phyloP scores from a whole-genome alignment of 2,888 invertebrate species.

The Microchrysa polita region DNA sequence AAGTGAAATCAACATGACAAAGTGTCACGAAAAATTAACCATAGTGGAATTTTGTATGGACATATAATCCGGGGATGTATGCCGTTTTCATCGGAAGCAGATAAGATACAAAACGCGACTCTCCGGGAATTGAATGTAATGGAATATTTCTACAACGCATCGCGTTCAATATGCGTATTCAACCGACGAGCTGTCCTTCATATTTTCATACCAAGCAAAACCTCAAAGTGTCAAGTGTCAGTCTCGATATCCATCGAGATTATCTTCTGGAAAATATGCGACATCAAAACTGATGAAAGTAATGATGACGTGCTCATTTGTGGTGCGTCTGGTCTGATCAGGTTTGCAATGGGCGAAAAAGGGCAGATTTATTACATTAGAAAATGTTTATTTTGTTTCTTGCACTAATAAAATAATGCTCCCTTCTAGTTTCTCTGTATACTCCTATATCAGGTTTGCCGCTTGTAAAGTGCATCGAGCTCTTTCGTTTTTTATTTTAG shows the following conservation, averaged over 20 bases:
- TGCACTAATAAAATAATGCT: no score
- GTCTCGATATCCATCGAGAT: background rate
- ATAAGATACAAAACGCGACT: no score
- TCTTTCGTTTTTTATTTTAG: no score
- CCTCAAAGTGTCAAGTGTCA: background rate
- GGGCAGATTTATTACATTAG: no score
- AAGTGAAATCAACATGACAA: slow-evolving; percentile 18
- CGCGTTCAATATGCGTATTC: no score
- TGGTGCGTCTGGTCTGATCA: background rate
- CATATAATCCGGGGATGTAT: slow-evolving; percentile 28
- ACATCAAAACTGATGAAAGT: background rate
- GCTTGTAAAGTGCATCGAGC: no score
- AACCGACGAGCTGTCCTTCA: slow-evolving; percentile 27
- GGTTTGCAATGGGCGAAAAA: background rate
- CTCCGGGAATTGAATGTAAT: no score
- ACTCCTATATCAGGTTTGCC: no score
- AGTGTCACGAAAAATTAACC: slow-evolving; percentile 40
- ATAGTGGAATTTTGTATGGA: background rate
- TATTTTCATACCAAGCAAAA: background rate
- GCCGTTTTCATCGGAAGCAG: background rate
- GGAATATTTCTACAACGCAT: no score
- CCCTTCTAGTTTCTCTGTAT: no score
- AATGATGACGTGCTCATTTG: slow-evolving; percentile 17
- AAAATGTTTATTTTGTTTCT: no score
- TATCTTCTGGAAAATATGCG: background rate